Evolutionary conservation across 2,888 invertebrate species (phyloP), one percentile per base, ranked within the genome.

Genomic region (Zhuqinia jingwanae): DNA sequence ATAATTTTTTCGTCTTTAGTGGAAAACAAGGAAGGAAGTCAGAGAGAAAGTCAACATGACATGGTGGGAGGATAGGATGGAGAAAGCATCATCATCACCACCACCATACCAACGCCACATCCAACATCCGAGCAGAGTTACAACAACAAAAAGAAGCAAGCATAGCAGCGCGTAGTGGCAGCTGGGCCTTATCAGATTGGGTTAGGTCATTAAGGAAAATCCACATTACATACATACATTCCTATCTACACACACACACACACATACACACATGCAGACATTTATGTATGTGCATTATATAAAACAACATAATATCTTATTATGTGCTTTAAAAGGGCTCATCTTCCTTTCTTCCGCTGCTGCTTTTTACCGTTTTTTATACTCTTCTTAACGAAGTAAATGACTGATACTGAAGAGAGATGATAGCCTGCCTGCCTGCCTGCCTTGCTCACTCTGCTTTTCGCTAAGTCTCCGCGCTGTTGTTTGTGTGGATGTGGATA

Each of bases 171-270:
- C 36, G 3, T 8, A 65, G 65, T 20, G n/a, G 60, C 77, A 36
- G 58, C 85, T 85, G 85, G 80, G 80, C 85, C 80, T 85, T 85
- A 85, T 85, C 85, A 85, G 85, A 85, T 85, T 85, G 85, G 85
- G 85, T 75, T 85, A 85, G 85, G 80, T 85, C 85, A 80, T 85
- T 85, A 85, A 85, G 85, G 85, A 80, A 79, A 85, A 83, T 73
- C 22, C 58, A 53, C 25, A 17, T 42, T n/a, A n/a, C n/a, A n/a
- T n/a, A n/a, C n/a, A n/a, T n/a, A n/a, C n/a, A n/a, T n/a, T n/a
- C n/a, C n/a, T n/a, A n/a, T n/a, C n/a, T n/a, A n/a, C n/a, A n/a
- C n/a, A n/a, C n/a, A n/a, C n/a, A n/a, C n/a, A n/a, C n/a, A n/a
- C n/a, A n/a, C n/a, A n/a, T 50, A 6, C 17, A 10, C 58, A 42